Conservation (phyloP, 2,888 invertebrate species). For the Strigamia transsilvanica region DNA sequence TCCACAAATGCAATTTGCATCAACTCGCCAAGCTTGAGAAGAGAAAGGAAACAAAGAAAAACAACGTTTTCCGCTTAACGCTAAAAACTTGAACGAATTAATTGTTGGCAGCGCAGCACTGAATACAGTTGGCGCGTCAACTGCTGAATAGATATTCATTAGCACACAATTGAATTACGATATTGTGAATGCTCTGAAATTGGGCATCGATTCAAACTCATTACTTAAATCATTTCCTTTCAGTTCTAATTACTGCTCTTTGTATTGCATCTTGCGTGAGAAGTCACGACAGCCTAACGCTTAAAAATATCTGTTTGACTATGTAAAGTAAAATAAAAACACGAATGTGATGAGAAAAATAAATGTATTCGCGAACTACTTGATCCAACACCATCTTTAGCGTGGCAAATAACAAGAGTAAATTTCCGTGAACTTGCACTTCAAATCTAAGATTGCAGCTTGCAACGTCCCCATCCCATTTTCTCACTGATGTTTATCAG, state of each 20-base stretch:
- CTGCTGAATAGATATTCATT: background rate
- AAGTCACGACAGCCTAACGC: no score
- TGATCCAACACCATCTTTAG: background rate
- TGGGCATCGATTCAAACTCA: conserved; percentile 20
- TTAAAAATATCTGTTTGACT: no score
- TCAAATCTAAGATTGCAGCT: conserved; percentile 25
- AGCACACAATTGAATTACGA: background rate
- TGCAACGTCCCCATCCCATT: conserved; percentile 3
- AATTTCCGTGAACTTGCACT: conserved; percentile 1
- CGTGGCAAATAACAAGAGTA: background rate
- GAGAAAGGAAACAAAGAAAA: background rate
- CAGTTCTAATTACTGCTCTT: background rate
- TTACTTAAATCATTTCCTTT: conserved; percentile 16
- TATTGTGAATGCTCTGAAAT: background rate
- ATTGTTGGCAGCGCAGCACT: no score
- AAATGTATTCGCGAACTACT: background rate
- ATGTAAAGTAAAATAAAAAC: background rate
- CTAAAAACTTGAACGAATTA: background rate
- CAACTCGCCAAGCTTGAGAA: background rate
- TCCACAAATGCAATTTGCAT: conserved; percentile 9
- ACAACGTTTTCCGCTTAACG: background rate
- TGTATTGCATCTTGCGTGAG: no score
- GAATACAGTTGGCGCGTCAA: background rate
- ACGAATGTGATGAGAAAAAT: background rate
- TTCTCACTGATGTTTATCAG: conserved; percentile 21